These are phyloP conservation scores for Galago senegalensis DNA, from an alignment of 2,797 vertebrate species.

Conservation along the genomic window DNA sequence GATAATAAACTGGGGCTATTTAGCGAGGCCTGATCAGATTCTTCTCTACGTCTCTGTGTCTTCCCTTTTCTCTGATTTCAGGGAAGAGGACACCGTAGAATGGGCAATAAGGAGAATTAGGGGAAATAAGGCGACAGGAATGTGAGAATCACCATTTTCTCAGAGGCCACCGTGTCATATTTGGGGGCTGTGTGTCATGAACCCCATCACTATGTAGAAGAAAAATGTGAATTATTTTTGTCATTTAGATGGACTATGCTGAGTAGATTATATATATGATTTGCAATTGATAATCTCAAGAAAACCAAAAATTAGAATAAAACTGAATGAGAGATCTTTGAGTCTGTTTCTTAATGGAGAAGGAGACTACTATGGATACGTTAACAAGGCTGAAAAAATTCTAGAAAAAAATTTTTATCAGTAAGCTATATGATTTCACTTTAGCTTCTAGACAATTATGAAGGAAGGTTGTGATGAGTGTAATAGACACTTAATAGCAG, in stretches of 20 bases:
- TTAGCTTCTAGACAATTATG: background rate
- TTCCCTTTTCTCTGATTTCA: background rate
- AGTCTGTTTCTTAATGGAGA: background rate
- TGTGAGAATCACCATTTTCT: background rate
- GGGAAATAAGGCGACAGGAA: too few relatives aligned
- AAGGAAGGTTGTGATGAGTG: background rate
- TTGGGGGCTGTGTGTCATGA: background rate
- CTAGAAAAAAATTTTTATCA: background rate
- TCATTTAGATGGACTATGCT: background rate
- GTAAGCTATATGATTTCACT: background rate
- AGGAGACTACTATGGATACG: background rate
- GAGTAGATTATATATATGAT: too few relatives aligned
- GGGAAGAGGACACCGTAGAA: background rate
- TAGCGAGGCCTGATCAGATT: background rate
- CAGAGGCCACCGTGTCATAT: background rate
- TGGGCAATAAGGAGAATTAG: background rate
- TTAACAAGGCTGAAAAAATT: background rate
- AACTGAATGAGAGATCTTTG: background rate
- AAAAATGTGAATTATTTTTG: background rate
- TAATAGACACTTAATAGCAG: background rate
- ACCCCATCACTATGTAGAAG: background rate
- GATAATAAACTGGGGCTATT: rapidly evolving
- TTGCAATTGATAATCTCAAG: background rate
- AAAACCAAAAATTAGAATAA: background rate
- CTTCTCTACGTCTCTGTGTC: background rate